Conservation (phyloP, 2,797 vertebrate species). For the Pipistrellus pygmaeus region DNA sequence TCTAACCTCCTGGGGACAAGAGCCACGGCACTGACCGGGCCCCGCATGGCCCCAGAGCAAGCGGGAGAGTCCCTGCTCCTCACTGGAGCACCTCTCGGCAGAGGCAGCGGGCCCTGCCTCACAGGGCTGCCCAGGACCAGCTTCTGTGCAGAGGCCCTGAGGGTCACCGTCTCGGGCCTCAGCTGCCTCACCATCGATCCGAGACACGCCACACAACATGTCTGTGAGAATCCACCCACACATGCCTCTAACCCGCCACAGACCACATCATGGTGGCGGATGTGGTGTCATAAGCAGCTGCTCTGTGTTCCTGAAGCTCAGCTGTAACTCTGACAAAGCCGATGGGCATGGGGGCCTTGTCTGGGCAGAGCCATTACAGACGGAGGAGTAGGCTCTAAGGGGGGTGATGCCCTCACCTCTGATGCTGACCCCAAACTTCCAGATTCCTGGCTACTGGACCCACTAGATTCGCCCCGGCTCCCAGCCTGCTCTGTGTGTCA, state of each 20-base stretch:
- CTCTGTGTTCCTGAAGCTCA: neutral
- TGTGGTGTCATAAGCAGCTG: accelerated
- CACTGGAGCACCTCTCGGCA: accelerated
- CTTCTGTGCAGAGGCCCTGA: too few species aligned
- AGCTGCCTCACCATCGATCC: neutral
- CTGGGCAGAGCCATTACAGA: too few species aligned
- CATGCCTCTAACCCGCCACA: neutral
- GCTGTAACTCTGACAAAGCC: accelerated
- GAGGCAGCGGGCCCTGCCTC: neutral
- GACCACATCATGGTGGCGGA: accelerated
- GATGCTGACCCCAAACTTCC: neutral
- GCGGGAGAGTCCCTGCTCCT: neutral
- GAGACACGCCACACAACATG: accelerated
- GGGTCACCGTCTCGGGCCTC: neutral
- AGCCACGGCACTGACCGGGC: accelerated
- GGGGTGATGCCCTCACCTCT: neutral
- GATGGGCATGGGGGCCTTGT: accelerated
- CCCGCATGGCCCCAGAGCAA: neutral
- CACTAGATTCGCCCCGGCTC: accelerated
- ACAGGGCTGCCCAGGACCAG: neutral
- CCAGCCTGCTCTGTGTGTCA: neutral
- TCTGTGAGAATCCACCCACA: accelerated
- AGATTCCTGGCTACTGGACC: neutral
- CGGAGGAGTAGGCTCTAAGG: accelerated
- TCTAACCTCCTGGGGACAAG: neutral